These are phyloP conservation scores for Acronicta leporina DNA, from an alignment of 2,888 invertebrate species.

Conservation along the genomic window DNA sequence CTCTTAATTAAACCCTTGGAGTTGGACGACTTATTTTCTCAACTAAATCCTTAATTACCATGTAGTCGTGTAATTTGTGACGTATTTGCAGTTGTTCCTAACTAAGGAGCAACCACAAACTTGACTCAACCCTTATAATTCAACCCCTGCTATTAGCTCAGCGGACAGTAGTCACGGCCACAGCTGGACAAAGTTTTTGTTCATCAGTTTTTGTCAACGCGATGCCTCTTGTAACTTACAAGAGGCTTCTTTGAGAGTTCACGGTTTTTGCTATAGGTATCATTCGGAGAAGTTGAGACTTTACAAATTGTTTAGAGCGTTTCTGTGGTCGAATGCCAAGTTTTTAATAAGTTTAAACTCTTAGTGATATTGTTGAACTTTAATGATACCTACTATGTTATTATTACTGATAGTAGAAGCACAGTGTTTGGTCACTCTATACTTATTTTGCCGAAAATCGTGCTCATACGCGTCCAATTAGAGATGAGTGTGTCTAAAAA, in stretches of 20 bases:
- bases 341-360: slow-evolving; percentile 3
- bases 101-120: slow-evolving; percentile 47
- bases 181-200: slow-evolving; percentile 38
- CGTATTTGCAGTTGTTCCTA: slow-evolving; percentile 45
- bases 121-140: slow-evolving; percentile 53
- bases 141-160: slow-evolving; percentile 43
- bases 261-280: slow-evolving; percentile 45
- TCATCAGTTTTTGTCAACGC: slow-evolving; percentile 44
- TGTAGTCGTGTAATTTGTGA: slow-evolving; percentile 41
- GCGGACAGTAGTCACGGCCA: slow-evolving; percentile 32
- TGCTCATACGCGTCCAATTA: too few relatives aligned
- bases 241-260: slow-evolving; percentile 52
- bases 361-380: neutral
- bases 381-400: too few relatives aligned
- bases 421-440: too few relatives aligned
- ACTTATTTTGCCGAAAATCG: too few relatives aligned
- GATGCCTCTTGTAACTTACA: slow-evolving; percentile 49
- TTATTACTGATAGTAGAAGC: too few relatives aligned
- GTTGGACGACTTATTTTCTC: slow-evolving; percentile 44
- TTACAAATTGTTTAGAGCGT: slow-evolving; percentile 30
- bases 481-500: too few relatives aligned
- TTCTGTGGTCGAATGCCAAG: slow-evolving; percentile 18
- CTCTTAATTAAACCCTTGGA: slow-evolving; percentile 14
- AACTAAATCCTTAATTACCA: slow-evolving; percentile 47
- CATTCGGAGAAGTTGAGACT: slow-evolving; percentile 30